These are phyloP conservation scores for Taenaris catops DNA, from an alignment of 2,888 invertebrate species.

Conservation along the genomic window DNA sequence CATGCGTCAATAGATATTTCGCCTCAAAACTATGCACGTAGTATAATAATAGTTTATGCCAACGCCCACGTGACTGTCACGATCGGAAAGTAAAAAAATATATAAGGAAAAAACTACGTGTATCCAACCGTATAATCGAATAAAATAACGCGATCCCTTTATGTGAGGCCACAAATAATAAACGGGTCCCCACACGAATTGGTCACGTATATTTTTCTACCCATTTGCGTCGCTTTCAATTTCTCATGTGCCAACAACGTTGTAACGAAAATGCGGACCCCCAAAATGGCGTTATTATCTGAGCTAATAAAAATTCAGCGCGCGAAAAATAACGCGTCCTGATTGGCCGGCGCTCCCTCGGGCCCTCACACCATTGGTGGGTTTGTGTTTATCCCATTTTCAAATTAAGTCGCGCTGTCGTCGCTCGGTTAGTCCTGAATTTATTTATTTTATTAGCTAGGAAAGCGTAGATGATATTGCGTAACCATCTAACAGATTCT, in stretches of 20 bases:
- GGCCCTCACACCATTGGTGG: slow-evolving; percentile 59
- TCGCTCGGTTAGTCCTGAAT: slow-evolving; percentile 52
- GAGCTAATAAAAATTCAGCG: slow-evolving; percentile 78
- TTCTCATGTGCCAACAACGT: slow-evolving; percentile 37
- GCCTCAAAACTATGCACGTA: too few species aligned
- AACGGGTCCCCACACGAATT: slow-evolving; percentile 27
- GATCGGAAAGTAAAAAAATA: too few species aligned
- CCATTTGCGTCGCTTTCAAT: slow-evolving; percentile 51
- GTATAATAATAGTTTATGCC: too few species aligned
- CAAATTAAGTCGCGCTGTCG: slow-evolving; percentile 77
- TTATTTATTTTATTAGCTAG: slow-evolving; percentile 52
- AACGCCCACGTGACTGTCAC: too few species aligned
- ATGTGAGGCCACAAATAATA: slow-evolving; percentile 15
- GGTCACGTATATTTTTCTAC: slow-evolving; percentile 38
- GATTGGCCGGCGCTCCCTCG: slow-evolving; percentile 62
- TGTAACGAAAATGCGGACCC: slow-evolving; percentile 42
- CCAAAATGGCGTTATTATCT: slow-evolving; percentile 78
- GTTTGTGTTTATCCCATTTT: slow-evolving; percentile 73
- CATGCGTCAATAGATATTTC: too few species aligned
- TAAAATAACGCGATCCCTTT: slow-evolving; percentile 2
- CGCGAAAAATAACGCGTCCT: slow-evolving; percentile 64
- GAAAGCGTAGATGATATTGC: slow-evolving; percentile 29
- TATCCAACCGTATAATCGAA: slow-evolving; percentile 3
- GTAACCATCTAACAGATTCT: slow-evolving; percentile 8
- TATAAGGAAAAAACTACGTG: too few species aligned